These are phyloP conservation scores for Ephestia elutella DNA, from an alignment of 1,140 invertebrate species.

Conservation along the genomic window DNA sequence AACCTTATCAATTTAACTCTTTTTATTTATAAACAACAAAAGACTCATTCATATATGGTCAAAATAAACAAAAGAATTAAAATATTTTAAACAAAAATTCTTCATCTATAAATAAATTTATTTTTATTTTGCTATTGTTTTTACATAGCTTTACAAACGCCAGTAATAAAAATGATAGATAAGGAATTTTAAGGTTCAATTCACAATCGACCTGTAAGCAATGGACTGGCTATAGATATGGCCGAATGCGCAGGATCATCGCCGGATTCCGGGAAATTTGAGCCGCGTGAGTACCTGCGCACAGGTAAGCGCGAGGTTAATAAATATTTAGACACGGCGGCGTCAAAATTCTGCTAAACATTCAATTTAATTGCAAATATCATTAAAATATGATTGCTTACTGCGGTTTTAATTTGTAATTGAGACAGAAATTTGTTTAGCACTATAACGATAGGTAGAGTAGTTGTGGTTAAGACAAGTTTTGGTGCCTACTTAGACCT, in stretches of 20 bases:
- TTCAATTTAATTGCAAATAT: background rate
- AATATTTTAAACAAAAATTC: too few species aligned
- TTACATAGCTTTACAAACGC: too few species aligned
- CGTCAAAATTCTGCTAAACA: background rate
- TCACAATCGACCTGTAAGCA: conserved; percentile 3
- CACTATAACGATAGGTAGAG: too few species aligned
- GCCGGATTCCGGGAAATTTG: conserved; percentile 71
- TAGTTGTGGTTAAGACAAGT: too few species aligned
- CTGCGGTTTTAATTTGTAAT: too few species aligned
- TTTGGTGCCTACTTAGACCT: too few species aligned
- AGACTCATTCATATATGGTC: too few species aligned
- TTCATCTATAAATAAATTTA: too few species aligned
- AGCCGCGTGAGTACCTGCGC: conserved; percentile 69
- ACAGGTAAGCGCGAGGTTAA: conserved; percentile 48
- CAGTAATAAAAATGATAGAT: too few species aligned
- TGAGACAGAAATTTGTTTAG: too few species aligned
- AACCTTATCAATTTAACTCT: background rate
- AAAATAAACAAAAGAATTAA: too few species aligned
- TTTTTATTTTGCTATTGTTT: too few species aligned
- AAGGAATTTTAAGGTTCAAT: background rate
- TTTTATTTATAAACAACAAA: background rate
- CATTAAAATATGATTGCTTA: background rate
- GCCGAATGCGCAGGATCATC: conserved; percentile 65
- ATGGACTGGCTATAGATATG: conserved; percentile 37
- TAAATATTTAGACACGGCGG: conserved; percentile 28